Base-by-base conservation (phyloP, 2,797 vertebrate genomes). In the Sebastiscus albofasciatus region DNA sequence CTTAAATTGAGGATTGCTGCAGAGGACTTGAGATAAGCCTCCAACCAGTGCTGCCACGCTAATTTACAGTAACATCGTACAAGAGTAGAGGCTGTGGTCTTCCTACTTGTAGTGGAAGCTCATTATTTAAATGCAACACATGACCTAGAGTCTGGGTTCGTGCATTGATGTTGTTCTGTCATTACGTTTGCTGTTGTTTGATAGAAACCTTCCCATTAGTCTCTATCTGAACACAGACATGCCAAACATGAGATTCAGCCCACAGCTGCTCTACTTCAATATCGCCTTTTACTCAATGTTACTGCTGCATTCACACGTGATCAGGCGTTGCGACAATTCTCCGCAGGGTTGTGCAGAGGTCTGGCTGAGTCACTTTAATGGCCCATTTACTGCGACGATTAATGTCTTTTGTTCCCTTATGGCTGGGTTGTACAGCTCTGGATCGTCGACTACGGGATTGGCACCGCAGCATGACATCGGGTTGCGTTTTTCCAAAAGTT, bases 1-100 rank as follows among this genome's bases (percentile, higher is more conserved):
- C 71, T 79, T 77, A 84, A 92, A 87, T 80, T 81, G 80, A 85
- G 79, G 66, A 71, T 77, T 72, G 68, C 74, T 69, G 77, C 64
- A 65, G 60, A 60, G 31, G 80, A 86, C 26, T 68, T 31, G 66
- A 88, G 76, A 82, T 84, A 82, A 90, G 65, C 79, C 77, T 64
- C 72, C 67, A 33, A 64, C 65, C 66, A 54, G 31, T 29, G 65
- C 42, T 58, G 69, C 64, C 62, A 72, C 8, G n/a, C 76, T 84
- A 76, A 88, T 85, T 87, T 76, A 46, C 18, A 66, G 42, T 27
- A 88, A 66, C 61, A 46, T 31, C 1, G 31, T 20, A 34, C 20
- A 62, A 56, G 61, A 76, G 65, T 16, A 22, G 61, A 58, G 9
- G 71, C 18, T 59, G 26, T 9, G 26, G 85, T 80, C 64, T 75